Evolutionary conservation across 2,888 invertebrate genomes (phyloP).

Genomic region (Esperia sulphurella): DNA sequence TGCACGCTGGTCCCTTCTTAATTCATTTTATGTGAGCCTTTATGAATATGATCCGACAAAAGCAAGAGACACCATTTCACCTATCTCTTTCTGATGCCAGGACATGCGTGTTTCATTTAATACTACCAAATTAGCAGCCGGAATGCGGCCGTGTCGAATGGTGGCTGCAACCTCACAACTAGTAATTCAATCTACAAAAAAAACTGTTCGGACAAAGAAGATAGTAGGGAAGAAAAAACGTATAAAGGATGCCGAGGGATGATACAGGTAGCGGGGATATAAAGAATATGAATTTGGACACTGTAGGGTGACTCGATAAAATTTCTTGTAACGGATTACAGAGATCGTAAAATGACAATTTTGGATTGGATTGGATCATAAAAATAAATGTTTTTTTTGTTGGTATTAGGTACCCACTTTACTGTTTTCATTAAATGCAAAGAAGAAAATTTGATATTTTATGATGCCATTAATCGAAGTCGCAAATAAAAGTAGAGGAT

Average conservation of each 20-base stretch:
- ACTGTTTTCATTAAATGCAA: no score
- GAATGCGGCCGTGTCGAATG: constrained; percentile 69
- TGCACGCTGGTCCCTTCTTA: constrained; percentile 17
- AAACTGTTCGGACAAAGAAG: constrained; percentile 45
- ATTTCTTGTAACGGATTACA: constrained; percentile 11
- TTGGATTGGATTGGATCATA: no score
- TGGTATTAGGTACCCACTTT: no score
- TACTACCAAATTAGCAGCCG: constrained; percentile 63
- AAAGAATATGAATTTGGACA: constrained; percentile 31
- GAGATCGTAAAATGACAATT: no score
- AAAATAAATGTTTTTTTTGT: no score
- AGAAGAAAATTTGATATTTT: no score
- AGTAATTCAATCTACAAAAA: constrained; percentile 68
- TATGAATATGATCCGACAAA: constrained; percentile 24
- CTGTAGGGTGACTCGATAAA: constrained; percentile 15
- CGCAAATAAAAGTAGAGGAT: no score
- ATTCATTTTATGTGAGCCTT: constrained; percentile 18
- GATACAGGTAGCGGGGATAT: constrained; percentile 66
- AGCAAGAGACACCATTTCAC: constrained; percentile 14
- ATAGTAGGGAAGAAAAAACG: constrained; percentile 46
- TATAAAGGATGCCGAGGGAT: constrained; percentile 61
- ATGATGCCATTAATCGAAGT: no score
- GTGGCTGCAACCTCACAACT: constrained; percentile 66
- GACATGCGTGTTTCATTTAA: constrained; percentile 42
- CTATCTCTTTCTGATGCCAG: constrained; percentile 23